Conservation (phyloP, 2,113 vertebrate genomes). For the Chamaea fasciata region DNA sequence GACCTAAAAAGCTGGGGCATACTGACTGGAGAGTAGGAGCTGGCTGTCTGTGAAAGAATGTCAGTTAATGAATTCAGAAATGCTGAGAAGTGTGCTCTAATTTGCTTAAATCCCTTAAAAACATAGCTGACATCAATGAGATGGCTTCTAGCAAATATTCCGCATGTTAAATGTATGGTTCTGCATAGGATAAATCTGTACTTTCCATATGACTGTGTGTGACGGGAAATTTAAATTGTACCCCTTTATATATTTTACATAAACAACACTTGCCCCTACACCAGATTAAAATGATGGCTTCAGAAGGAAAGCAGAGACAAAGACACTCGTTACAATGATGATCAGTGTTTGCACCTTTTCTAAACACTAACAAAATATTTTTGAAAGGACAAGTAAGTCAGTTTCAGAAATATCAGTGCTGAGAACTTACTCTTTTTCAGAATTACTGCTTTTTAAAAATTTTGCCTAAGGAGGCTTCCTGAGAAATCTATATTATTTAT, state of each 20-base stretch:
- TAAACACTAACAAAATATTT: background rate
- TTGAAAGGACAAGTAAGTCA: background rate
- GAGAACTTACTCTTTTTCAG: background rate
- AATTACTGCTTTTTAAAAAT: background rate
- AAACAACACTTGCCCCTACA: background rate
- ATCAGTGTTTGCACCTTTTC: background rate
- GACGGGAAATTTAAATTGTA: background rate
- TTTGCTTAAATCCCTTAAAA: background rate
- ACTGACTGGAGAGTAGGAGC: background rate
- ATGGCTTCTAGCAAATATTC: background rate
- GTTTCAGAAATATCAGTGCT: background rate
- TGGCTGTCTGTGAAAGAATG: background rate
- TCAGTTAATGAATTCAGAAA: background rate
- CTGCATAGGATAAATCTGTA: background rate
- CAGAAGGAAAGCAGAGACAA: background rate
- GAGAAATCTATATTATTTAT: background rate
- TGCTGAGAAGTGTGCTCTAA: background rate
- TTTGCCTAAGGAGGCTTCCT: background rate
- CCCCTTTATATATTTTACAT: background rate
- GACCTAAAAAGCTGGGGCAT: background rate
- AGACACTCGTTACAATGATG: background rate
- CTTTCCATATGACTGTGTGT: background rate
- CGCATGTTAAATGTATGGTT: background rate
- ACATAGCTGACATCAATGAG: background rate
- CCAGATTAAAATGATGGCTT: background rate